Conservation (phyloP, 2,113 vertebrate genomes). For the Gasterosteus aculeatus region DNA sequence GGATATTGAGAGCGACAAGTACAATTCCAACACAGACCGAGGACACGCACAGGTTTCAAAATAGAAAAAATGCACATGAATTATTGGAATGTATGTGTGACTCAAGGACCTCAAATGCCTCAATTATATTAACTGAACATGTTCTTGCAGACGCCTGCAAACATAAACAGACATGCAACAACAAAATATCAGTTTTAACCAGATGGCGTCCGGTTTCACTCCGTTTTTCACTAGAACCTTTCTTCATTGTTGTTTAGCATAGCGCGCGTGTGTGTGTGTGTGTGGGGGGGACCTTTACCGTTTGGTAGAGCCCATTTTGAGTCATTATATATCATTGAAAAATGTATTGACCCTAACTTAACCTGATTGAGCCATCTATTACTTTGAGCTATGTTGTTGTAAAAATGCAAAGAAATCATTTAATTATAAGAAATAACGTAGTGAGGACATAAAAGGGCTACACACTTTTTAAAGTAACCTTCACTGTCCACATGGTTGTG, state of each 20-base stretch:
- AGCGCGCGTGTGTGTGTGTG: neutral
- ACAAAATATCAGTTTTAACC: conserved; percentile 40
- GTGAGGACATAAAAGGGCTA: too few relatives aligned
- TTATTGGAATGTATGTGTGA: neutral
- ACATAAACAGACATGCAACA: neutral
- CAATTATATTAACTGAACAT: conserved; percentile 5
- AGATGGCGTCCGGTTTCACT: conserved; percentile 30
- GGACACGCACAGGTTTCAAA: conserved; percentile 58
- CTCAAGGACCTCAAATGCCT: neutral
- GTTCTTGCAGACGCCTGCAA: conserved; percentile 1
- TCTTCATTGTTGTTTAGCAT: conserved; percentile 12
- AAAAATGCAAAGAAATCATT: too few relatives aligned
- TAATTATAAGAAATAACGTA: too few relatives aligned
- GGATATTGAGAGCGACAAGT: conserved; percentile 60
- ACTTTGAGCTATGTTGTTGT: too few relatives aligned
- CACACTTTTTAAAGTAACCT: too few relatives aligned
- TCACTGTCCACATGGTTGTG: too few relatives aligned
- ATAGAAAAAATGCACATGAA: conserved; percentile 25
- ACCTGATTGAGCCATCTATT: too few relatives aligned
- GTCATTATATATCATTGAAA: too few relatives aligned
- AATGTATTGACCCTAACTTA: too few relatives aligned
- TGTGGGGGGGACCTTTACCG: neutral
- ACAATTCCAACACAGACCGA: conserved; percentile 37
- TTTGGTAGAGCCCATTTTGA: too few relatives aligned
- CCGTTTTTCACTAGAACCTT: conserved; percentile 15